Evolutionary conservation across 2,888 invertebrate genomes (phyloP).

Genomic region (Drosophila fulvimacula): DNA sequence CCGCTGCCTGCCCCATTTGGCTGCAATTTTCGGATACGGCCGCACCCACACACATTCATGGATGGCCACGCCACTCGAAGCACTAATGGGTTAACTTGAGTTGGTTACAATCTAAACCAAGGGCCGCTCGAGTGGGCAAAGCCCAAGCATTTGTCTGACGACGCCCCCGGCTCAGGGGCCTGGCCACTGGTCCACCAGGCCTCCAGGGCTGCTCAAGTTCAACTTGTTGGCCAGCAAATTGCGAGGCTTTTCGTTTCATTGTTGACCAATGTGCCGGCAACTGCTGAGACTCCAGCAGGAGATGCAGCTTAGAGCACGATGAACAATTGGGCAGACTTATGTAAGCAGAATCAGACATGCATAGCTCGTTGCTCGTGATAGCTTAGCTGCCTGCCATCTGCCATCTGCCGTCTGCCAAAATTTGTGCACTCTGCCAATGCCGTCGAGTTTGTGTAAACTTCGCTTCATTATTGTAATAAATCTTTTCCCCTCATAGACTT

Average conservation of each 20-base stretch:
- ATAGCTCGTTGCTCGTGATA: constrained; percentile 45
- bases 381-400: constrained; percentile 29
- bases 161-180: constrained; percentile 48
- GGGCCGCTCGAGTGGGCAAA: constrained; percentile 70
- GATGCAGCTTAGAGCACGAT: neutral
- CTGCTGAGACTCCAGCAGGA: constrained; percentile 23
- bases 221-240: constrained; percentile 73
- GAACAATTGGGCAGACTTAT: constrained; percentile 35
- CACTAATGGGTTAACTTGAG: constrained; percentile 80
- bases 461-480: constrained; percentile 46
- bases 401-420: constrained; percentile 22
- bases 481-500: constrained; percentile 13
- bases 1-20: constrained; percentile 28
- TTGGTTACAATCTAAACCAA: constrained; percentile 71
- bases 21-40: constrained; percentile 48
- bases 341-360: constrained; percentile 55
- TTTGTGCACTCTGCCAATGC: constrained; percentile 18
- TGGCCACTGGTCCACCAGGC: constrained; percentile 8
- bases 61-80: constrained; percentile 10
- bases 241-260: constrained; percentile 72
- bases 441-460: constrained; percentile 34
- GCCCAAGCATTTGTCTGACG: constrained; percentile 72
- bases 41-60: constrained; percentile 1
- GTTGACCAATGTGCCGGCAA: constrained; percentile 76
- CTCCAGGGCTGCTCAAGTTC: constrained; percentile 60